Conservation (phyloP, 2,113 vertebrate genomes). For the Etia nguti region DNA sequence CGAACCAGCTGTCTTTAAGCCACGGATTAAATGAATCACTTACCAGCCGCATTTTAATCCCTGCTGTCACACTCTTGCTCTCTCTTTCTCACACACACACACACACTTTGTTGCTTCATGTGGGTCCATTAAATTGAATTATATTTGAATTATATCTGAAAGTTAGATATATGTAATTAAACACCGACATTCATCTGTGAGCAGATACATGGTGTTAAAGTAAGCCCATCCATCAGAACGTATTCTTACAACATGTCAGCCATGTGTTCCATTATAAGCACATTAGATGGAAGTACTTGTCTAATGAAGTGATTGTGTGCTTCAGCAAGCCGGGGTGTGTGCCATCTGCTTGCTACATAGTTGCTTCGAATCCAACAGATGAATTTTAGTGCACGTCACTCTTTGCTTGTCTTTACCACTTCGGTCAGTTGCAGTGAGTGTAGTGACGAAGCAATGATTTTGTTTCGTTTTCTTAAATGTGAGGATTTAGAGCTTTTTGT, state of each 20-base stretch:
- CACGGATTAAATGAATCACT: slow-evolving; percentile 67
- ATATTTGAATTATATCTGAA: slow-evolving; percentile 31
- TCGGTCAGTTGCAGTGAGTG: background rate
- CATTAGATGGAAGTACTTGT: slow-evolving; percentile 54
- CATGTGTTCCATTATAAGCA: slow-evolving; percentile 53
- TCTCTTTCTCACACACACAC: background rate
- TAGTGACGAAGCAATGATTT: background rate
- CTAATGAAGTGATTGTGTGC: slow-evolving; percentile 58
- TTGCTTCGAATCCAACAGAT: slow-evolving; percentile 36
- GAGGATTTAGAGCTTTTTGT: background rate
- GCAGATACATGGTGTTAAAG: slow-evolving; percentile 13
- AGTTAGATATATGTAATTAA: slow-evolving; percentile 37
- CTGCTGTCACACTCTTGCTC: slow-evolving; percentile 35
- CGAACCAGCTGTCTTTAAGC: slow-evolving; percentile 59
- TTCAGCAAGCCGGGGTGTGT: slow-evolving; percentile 16
- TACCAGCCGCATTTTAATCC: slow-evolving; percentile 60
- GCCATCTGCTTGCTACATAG: slow-evolving; percentile 48
- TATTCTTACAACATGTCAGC: slow-evolving; percentile 24
- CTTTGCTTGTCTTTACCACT: background rate
- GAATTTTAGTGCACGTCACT: slow-evolving; percentile 1
- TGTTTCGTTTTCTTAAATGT: background rate
- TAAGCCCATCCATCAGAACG: background rate
- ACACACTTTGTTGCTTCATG: slow-evolving; percentile 11
- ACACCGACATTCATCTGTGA: background rate
- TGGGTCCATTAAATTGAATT: slow-evolving; percentile 42